Evolutionary conservation across 2,888 invertebrate species (phyloP), one percentile per base, ranked within the genome.

Genomic region (Aphrophora alni): DNA sequence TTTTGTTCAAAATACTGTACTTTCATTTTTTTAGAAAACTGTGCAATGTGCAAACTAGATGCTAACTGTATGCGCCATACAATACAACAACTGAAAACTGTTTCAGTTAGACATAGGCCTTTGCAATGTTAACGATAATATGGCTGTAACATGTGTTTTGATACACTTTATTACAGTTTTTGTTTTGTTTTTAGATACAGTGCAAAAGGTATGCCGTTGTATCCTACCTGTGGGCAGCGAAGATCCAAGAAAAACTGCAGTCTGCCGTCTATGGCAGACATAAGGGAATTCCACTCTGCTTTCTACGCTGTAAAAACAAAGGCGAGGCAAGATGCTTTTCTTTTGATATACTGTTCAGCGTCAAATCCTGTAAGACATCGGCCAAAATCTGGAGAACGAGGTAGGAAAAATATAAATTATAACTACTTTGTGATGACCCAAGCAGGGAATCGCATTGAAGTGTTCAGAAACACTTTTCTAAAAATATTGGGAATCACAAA

Each of bases 141-240:
- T 3, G 33, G 21, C 27, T 74, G 28, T 25, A 74, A 74, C 38
- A 33, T n/a, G 38, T 33, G n/a, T 74, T 28, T 38, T 74, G 28
- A 33, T 21, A 74, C n/a, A 38, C 24, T 33, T 3, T 33, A 8
- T 33, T 33, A 33, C 8, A 38, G 24, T 77, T 68, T 8, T 77
- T 59, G 2, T n/a, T n/a, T n/a, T n/a, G 14, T 25, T 68, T 77
- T 68, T 69, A 77, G 77, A 28, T 77, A 77, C 70, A 33, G 69
- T 69, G 21, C 77, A 69, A 77, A 69, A 69, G 21, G 70, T 33
- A 68, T 77, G 70, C 77, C 77, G 44, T 28, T 68, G 38, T 77
- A 38, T 69, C 77, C 69, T 21, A 77, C 68, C 33, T 77, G 68
- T 33, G 77, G 77, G 24, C 77, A 69, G n/a, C 38, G 69, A 69